Evolutionary conservation across 2,888 invertebrate genomes (phyloP), one percentile per base, ranked within the genome.

Genomic region (Adelognathus sp.): DNA sequence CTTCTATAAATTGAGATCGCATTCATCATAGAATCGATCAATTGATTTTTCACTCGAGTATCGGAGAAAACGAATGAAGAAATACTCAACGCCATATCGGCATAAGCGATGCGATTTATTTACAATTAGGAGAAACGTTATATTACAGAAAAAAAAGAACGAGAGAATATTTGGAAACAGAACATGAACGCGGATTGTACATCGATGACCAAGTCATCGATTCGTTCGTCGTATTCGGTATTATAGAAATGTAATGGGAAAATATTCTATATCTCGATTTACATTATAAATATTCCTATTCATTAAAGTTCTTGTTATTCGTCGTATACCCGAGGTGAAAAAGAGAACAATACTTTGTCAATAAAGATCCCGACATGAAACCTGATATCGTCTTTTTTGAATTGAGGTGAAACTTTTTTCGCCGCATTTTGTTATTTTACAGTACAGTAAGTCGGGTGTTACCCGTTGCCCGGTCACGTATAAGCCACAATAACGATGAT

Each of bases 231-330:
- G 71, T 76, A 77, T 44, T 75, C 33, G 79, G 75, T 82, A 79
- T 72, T 83, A 81, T 80, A 79, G 76, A 79, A 79, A 72, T 75
- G 29, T 67, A 76, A 72, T 75, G 67, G 66, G 54, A 80, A 66
- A 81, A 81, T 82, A 82, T 80, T 72, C 61, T 69, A 81, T 81
- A 81, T 80, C 81, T 83, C 56, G 81, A 76, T 83, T 82, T 86
- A 86, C 85, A 79, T 75, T 75, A 61, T 46, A 61, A 41, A 80
- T 78, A 70, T 71, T 76, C 76, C 66, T 54, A 79, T 72, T 61
- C 18, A 63, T 75, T 61, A 76, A 56, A 79, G 67, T 69, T 76
- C 84, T 86, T 84, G 81, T 81, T 79, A 84, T 82, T 66, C 64
- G 75, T 79, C 75, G 61, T 67, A 60, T 75, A 58, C 27, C 16